Evolutionary conservation across 2,888 invertebrate genomes (phyloP), one percentile per base, ranked within the genome.

Genomic region (Sminthurides aquaticus): DNA sequence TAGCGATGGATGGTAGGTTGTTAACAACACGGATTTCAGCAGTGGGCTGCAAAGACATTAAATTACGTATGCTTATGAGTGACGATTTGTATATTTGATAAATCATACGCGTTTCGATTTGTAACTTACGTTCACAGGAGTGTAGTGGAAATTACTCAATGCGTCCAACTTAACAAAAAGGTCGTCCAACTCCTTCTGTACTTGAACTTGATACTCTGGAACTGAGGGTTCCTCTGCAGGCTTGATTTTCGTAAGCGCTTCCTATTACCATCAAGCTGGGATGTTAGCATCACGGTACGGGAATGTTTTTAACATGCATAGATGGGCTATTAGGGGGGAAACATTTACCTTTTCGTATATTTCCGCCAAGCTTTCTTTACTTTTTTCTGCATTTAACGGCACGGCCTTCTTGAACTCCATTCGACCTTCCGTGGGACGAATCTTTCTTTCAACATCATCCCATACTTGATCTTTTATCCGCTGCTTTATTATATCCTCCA

Each of bases 401-500:
- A 95, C 82, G 70, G 89, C 86, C 77, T 96, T 95, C 76, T 91
- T 91, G 78, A 88, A 96, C 67, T 89, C 88, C 55, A 87, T 81
- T 1, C 90, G 87, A 15, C 90, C 88, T 68, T 91, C 88, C 1
- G 87, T 84, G 0, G 91, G 90, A 77, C 91, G 92, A 25, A 87
- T 84, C 81, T 92, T 95, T 59, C 89, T 84, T 67, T 87, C 86
- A 0, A 96, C 95, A 79, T 97, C 95, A 78, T 98, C 96, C 87
- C 91, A 98, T 0, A 88, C 88, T 81, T 90, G 86, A 76, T 97
- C 94, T 80, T 91, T 94, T 43, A 98, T 90, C 75, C 98, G 83
- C 76, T 89, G 91, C 71, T 81, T 85, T n/a, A 98, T 93, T 18
- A 97, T 85, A 71, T 92, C 91, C 80, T 98, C 97, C 56, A 99